Evolutionary conservation across 1,140 invertebrate species (phyloP).

Genomic region (Capitella teleta): DNA sequence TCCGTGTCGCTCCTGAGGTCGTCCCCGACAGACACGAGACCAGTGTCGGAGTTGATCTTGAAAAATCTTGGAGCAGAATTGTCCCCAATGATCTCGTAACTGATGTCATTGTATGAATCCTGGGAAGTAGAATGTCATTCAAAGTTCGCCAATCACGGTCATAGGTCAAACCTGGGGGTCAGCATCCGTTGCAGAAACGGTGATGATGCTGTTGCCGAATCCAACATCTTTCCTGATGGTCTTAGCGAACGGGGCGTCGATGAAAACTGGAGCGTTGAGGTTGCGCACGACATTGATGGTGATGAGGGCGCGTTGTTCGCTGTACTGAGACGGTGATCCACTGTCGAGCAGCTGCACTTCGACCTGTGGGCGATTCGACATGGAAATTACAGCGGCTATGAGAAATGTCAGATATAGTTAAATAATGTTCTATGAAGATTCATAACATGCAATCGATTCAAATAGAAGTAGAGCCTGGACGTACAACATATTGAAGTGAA

Average conservation of each 20-base stretch:
- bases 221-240: slow-evolving; percentile 3
- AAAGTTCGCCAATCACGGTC: too few relatives aligned
- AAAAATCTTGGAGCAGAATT: slow-evolving; percentile 15
- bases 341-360: too few relatives aligned
- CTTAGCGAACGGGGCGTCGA: background rate
- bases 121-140: background rate
- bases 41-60: slow-evolving; percentile 10
- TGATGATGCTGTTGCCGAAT: slow-evolving; percentile 2
- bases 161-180: slow-evolving; percentile 3
- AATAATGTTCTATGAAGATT: too few relatives aligned
- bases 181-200: slow-evolving; percentile 2
- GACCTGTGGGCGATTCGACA: too few relatives aligned
- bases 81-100: slow-evolving; percentile 8
- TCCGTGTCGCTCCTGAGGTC: slow-evolving; percentile 2
- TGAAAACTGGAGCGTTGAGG: slow-evolving; percentile 17
- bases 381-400: too few relatives aligned
- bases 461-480: too few relatives aligned
- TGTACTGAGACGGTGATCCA: too few relatives aligned
- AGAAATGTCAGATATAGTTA: too few relatives aligned
- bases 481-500: slow-evolving; percentile 2
- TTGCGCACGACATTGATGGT: slow-evolving; percentile 23
- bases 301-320: too few relatives aligned
- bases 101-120: background rate
- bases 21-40: slow-evolving; percentile 3
- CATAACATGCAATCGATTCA: too few relatives aligned